Conservation (phyloP, 2,888 invertebrate species). For the Tuberolachnus salignus region DNA sequence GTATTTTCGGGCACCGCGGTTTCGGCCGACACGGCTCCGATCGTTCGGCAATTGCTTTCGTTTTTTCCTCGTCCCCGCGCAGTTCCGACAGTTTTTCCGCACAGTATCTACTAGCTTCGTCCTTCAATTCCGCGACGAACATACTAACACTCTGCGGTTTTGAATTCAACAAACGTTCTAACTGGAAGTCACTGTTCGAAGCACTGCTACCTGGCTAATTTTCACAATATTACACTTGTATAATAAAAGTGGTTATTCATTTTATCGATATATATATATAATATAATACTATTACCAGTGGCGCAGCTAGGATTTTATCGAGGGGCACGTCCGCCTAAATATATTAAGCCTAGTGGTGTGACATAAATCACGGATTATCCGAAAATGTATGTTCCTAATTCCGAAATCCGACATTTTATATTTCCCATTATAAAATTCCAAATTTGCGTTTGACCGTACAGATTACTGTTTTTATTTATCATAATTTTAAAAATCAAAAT, state of each 20-base stretch:
- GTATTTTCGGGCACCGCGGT: slow-evolving; percentile 46
- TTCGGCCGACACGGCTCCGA: slow-evolving; percentile 34
- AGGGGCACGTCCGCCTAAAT: too few species aligned
- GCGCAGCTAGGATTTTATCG: too few species aligned
- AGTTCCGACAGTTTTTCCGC: slow-evolving; percentile 10
- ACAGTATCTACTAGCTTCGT: slow-evolving; percentile 42
- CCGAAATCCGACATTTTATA: too few species aligned
- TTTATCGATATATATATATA: not conserved
- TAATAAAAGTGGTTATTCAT: not conserved
- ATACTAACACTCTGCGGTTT: slow-evolving; percentile 35
- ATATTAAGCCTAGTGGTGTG: too few species aligned
- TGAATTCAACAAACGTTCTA: slow-evolving; percentile 43
- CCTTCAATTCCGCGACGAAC: slow-evolving; percentile 25
- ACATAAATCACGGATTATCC: too few species aligned
- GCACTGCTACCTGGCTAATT: slow-evolving; percentile 43
- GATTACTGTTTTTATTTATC: too few species aligned
- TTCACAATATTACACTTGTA: not conserved
- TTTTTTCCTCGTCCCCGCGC: not conserved
- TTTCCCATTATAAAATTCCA: too few species aligned
- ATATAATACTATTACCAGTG: too few species aligned
- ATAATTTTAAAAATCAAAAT: too few species aligned
- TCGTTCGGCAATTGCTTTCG: slow-evolving; percentile 22
- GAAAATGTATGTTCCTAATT: too few species aligned
- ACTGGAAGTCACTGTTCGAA: slow-evolving; percentile 33
- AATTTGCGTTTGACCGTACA: too few species aligned